Conservation (phyloP, 2,888 invertebrate species). For the Shargacucullia verbasci region DNA sequence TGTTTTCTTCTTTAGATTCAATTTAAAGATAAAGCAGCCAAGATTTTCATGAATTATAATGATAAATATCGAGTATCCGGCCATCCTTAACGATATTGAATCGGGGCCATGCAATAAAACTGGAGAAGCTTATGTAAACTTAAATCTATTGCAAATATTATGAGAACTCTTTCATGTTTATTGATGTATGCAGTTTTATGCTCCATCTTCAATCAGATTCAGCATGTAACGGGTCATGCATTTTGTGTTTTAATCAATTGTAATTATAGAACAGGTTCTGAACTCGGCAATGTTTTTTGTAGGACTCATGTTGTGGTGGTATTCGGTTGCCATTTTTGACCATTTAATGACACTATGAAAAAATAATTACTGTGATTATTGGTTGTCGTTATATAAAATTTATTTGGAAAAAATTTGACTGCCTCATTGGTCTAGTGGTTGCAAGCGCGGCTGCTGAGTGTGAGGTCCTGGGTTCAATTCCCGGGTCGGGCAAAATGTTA, state of each 20-base stretch:
- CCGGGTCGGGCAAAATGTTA: too few relatives aligned
- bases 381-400: too few relatives aligned
- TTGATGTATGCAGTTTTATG: slow-evolving; percentile 26
- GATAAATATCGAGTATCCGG: slow-evolving; percentile 32
- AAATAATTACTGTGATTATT: too few relatives aligned
- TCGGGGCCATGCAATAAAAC: slow-evolving; percentile 34
- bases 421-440: too few relatives aligned
- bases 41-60: slow-evolving; percentile 28
- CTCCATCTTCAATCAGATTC: background rate
- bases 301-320: too few relatives aligned
- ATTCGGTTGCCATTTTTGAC: too few relatives aligned
- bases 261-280: too few relatives aligned
- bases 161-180: slow-evolving; percentile 25
- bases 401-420: too few relatives aligned
- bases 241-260: background rate
- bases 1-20: slow-evolving; percentile 8
- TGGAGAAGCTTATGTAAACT: slow-evolving; percentile 30
- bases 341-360: too few relatives aligned
- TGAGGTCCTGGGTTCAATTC: too few relatives aligned
- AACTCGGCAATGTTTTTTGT: too few relatives aligned
- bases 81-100: slow-evolving; percentile 22
- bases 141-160: slow-evolving; percentile 36
- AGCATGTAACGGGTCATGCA: background rate
- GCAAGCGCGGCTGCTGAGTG: too few relatives aligned
- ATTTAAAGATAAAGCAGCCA: slow-evolving; percentile 36